Percentiles rank a stretch among this genome's conserved stretches.
phyloP scores from a whole-genome alignment of 2,113 vertebrate species.

The Coregonus clupeaformis region DNA sequence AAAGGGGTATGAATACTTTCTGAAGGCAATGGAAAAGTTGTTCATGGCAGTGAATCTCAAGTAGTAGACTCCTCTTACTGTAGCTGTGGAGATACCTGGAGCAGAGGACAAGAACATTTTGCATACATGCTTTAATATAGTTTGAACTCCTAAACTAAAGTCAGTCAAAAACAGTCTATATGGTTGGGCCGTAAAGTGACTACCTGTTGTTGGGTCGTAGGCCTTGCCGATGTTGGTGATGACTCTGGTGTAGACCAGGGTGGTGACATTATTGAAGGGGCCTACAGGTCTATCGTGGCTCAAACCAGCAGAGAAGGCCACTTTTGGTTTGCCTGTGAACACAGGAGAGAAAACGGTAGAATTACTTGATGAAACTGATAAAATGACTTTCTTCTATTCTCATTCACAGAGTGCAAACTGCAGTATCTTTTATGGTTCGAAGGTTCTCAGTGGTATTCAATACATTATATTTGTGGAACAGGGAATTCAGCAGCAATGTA shows the following conservation, averaged over 20 bases:
- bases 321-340: not conserved
- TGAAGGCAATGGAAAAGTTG: no score
- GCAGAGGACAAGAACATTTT: not conserved
- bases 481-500: not conserved
- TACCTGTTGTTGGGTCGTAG: not conserved
- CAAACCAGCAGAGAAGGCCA: not conserved
- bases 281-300: no score
- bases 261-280: not conserved
- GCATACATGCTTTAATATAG: no score
- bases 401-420: not conserved
- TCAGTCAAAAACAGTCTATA: no score
- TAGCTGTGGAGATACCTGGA: not conserved
- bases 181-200: no score
- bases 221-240: not conserved
- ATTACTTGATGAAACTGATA: not conserved
- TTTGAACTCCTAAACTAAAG: no score
- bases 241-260: not conserved
- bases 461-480: not conserved
- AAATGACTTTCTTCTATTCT: not conserved
- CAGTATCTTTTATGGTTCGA: not conserved
- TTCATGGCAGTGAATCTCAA: constrained; percentile 1
- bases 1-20: no score
- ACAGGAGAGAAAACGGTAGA: no score
- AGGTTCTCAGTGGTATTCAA: not conserved
- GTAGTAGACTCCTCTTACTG: not conserved